Percentiles rank a stretch among this genome's conserved stretches.
Evolutionary conservation across 2,888 invertebrate genomes (phyloP).

Genomic region (Stegana nigrithorax): DNA sequence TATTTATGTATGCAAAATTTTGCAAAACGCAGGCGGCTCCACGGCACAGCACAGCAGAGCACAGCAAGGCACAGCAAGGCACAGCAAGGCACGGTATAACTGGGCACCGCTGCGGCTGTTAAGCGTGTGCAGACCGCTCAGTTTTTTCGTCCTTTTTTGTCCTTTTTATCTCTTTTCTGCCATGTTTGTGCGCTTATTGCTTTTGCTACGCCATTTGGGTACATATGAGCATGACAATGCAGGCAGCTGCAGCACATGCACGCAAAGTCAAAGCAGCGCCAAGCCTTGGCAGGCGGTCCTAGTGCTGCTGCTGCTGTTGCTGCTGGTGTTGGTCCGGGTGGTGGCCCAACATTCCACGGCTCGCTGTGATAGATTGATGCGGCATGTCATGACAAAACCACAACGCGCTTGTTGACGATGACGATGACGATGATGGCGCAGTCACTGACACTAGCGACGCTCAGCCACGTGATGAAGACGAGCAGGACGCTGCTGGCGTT

Average conservation of each 20-base stretch:
- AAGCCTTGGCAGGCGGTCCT: not conserved
- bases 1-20: conserved; percentile 68
- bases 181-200: not conserved
- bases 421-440: too few relatives aligned
- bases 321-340: not conserved
- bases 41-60: conserved; percentile 19
- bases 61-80: not conserved
- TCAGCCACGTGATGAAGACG: too few relatives aligned
- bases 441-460: too few relatives aligned
- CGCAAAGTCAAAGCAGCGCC: not conserved
- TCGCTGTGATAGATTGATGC: conserved; percentile 54
- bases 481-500: too few relatives aligned
- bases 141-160: conserved; percentile 21
- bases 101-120: not conserved
- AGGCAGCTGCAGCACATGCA: not conserved
- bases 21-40: conserved; percentile 49
- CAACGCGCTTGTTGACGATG: too few relatives aligned
- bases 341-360: conserved; percentile 14
- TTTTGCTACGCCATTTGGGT: conserved; percentile 12
- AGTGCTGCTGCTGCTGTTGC: not conserved
- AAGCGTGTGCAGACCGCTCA: conserved; percentile 17
- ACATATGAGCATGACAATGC: not conserved
- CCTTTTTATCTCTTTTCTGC: conserved; percentile 10
- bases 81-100: conserved; percentile 19
- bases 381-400: conserved; percentile 55